A percentile compares a stretch with the other conserved stretches of the same genome.
phyloP scores from a whole-genome alignment of 92 coral and sea anemone genomes.

The Parazoanthus swiftii region DNA sequence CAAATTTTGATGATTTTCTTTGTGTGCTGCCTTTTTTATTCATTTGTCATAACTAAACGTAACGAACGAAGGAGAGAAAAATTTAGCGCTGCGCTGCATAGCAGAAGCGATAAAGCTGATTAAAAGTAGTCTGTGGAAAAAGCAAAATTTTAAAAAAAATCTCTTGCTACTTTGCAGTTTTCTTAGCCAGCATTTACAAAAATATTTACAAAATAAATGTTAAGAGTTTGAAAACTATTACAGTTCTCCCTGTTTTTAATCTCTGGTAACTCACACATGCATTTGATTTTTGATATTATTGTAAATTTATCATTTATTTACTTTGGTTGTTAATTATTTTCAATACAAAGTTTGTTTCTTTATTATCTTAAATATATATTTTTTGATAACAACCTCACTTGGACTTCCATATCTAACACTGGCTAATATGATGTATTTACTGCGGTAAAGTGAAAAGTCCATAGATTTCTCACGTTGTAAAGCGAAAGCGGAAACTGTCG shows the following conservation, averaged over 20 bases:
- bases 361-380: neutral
- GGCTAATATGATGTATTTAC: neutral
- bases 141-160: no score
- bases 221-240: neutral
- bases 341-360: neutral
- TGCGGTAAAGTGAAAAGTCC: neutral
- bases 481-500: neutral
- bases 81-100: neutral
- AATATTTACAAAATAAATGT: neutral
- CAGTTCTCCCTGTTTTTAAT: neutral
- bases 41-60: neutral
- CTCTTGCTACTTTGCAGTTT: neutral
- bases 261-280: no score
- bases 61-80: neutral
- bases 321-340: neutral
- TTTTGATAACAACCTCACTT: neutral
- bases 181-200: neutral
- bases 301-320: neutral
- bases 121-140: neutral
- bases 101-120: neutral
- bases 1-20: neutral
- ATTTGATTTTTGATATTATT: constrained; percentile 1
- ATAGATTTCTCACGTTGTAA: neutral
- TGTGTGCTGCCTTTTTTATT: no score
- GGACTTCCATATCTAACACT: no score